Conservation (phyloP, 2,888 invertebrate genomes). For the Conchocele bisecta region DNA sequence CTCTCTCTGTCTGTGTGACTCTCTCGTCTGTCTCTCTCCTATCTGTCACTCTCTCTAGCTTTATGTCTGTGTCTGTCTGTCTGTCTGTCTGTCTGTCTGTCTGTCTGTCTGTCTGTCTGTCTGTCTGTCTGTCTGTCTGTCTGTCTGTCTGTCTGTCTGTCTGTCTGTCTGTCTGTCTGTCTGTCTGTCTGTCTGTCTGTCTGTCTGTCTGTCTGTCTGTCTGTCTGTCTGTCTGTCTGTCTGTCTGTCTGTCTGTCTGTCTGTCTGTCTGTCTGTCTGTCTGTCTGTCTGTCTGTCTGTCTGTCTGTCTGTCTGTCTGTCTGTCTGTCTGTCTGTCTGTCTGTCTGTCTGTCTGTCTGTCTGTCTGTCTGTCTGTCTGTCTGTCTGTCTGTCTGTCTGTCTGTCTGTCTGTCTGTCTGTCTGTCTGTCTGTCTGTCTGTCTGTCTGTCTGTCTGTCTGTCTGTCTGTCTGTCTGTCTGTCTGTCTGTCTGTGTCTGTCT, state of each 20-base stretch:
- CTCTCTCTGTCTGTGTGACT: background rate
- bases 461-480: slow-evolving; percentile 1
- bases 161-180: too few species aligned
- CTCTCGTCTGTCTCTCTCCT: background rate
- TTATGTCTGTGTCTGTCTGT: background rate
- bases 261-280: too few species aligned
- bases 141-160: background rate
- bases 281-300: too few species aligned
- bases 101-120: background rate
- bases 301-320: too few species aligned
- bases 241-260: too few species aligned
- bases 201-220: too few species aligned
- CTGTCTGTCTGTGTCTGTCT: background rate
- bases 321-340: too few species aligned
- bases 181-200: too few species aligned
- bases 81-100: background rate
- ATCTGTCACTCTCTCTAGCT: background rate
- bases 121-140: background rate
- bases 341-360: too few species aligned
- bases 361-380: background rate
- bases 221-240: too few species aligned
- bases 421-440: slow-evolving; percentile 6
- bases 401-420: slow-evolving; percentile 1
- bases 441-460: slow-evolving; percentile 4
- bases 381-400: background rate